Percentiles rank a stretch among this genome's conserved stretches.
These are phyloP conservation scores for Callospermophilus lateralis DNA, from an alignment of 2,113 vertebrate genomes.

Conservation along the genomic window DNA sequence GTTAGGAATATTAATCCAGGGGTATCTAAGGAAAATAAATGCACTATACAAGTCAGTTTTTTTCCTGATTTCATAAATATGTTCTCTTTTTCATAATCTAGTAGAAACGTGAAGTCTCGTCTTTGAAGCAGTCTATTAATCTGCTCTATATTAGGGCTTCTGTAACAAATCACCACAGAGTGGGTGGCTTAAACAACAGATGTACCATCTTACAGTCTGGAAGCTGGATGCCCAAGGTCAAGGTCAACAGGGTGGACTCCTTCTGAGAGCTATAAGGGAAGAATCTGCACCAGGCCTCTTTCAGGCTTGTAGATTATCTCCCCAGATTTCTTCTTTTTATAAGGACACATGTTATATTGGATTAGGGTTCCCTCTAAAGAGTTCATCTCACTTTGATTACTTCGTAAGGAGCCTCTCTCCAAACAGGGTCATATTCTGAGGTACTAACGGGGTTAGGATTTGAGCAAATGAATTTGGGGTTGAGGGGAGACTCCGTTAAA, in stretches of 20 bases:
- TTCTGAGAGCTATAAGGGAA: not conserved
- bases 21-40: constrained; percentile 59
- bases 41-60: constrained; percentile 7
- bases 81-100: not conserved
- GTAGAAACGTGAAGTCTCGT: not conserved
- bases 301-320: not conserved
- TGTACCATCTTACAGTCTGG: not conserved
- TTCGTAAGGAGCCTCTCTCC: not conserved
- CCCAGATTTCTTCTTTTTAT: not conserved
- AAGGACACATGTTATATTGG: not conserved
- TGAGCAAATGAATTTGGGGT: not conserved
- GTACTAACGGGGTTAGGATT: not conserved
- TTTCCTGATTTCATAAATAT: constrained; percentile 1
- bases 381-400: constrained; percentile 11
- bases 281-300: not conserved
- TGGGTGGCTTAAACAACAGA: not conserved
- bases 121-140: not conserved
- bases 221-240: not conserved
- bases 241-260: not conserved
- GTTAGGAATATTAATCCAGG: constrained; percentile 63
- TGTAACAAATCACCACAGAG: not conserved
- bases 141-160: not conserved
- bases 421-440: not conserved
- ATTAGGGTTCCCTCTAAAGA: not conserved
- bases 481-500: not conserved